phyloP scores from a whole-genome alignment of 2,113 vertebrate species.

The Pseudorhombus dupliciocellatus region DNA sequence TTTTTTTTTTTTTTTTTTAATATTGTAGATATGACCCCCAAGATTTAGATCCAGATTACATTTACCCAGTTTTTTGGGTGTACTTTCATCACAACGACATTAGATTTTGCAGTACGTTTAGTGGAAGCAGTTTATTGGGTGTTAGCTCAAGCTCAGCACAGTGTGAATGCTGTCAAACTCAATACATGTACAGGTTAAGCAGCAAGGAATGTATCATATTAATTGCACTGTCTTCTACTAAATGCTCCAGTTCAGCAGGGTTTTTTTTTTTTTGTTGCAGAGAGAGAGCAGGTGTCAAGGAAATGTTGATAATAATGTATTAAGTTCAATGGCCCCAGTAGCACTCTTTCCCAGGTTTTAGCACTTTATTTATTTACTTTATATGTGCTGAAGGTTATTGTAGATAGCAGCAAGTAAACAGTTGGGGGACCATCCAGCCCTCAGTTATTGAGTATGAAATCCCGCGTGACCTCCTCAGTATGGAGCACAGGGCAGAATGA shows the following conservation, averaged over 20 bases:
- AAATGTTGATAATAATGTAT: constrained; percentile 24
- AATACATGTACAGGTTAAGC: constrained; percentile 6
- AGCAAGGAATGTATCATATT: neutral
- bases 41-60: neutral
- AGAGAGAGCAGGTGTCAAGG: constrained; percentile 17
- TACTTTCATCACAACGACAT: neutral
- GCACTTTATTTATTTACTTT: constrained; percentile 32
- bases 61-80: neutral
- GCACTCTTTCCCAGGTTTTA: neutral
- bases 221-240: no score
- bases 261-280: constrained; percentile 33
- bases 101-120: no score
- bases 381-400: constrained; percentile 49
- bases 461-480: constrained; percentile 58
- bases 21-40: neutral
- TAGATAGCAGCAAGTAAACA: constrained; percentile 41
- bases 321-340: constrained; percentile 17
- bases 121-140: no score
- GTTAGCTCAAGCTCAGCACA: no score
- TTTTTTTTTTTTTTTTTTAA: neutral
- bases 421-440: constrained; percentile 18
- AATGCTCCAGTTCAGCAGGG: no score
- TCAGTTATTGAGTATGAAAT: constrained; percentile 57
- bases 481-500: constrained; percentile 26
- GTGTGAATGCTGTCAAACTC: neutral